Evolutionary conservation across 2,797 vertebrate genomes (phyloP), one percentile per base, ranked within the genome.

Genomic region (Anniella stebbinsi): DNA sequence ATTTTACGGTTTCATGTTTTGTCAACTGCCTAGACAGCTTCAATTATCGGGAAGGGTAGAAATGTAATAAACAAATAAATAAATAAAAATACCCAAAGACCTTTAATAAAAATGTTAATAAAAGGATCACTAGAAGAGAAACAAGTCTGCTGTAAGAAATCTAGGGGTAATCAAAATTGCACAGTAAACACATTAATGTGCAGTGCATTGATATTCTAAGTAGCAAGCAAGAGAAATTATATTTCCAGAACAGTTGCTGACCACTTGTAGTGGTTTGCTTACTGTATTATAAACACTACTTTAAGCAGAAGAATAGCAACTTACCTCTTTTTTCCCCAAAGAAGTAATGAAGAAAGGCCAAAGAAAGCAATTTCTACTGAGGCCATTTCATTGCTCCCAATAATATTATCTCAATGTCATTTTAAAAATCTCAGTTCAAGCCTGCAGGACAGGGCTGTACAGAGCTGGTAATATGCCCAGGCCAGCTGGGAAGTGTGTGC

Each of bases 341-440:
- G 69, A 86, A 57, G 36, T 72, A 23, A 11, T 48, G 80, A 89
- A 21, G 72, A 88, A 69, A 78, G n/a, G 36, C 82, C 17, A 25
- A 76, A 91, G 67, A 38, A 84, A 84, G 60, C 72, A 3, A 25
- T 84, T 80, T 11, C 18, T 54, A 38, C 41, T 89, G 51, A 72
- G 41, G 7, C 4, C 38, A 87, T 7, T 80, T 18, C 21, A 75
- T 77, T 9, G 0, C 88, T 93, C 87, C 45, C 91, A 12, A 81
- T 92, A 60, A 70, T 90, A n/a, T 82, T 93, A 88, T 23, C 11
- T 88, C 87, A 88, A 57, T 70, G n/a, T 90, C 48, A 60, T 48
- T 45, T 84, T 92, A 91, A 90, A 93, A 82, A 33, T 36, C 41
- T 69, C 36, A 36, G 17, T 60, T 36, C 18, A 82, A 1, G 63